Percentiles rank a stretch among this genome's conserved stretches.
These are phyloP conservation scores for Maccullochella peelii DNA, from an alignment of 2,113 vertebrate species.

Conservation along the genomic window DNA sequence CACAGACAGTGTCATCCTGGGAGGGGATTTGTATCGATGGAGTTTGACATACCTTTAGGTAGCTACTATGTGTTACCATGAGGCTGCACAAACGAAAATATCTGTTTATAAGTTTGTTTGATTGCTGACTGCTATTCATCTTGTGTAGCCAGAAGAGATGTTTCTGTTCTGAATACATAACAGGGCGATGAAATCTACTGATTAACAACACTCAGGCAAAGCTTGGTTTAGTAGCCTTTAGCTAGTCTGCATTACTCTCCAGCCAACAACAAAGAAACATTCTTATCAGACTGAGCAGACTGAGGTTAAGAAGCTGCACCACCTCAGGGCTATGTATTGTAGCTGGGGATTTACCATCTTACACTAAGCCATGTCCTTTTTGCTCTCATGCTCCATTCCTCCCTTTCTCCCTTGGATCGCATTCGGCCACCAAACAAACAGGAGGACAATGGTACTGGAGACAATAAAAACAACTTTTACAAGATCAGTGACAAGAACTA, in stretches of 20 bases:
- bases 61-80: slow-evolving; percentile 14
- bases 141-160: slow-evolving; percentile 9
- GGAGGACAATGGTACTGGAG: slow-evolving; percentile 46
- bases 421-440: slow-evolving; percentile 58
- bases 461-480: slow-evolving; percentile 46
- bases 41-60: slow-evolving; percentile 28
- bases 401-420: slow-evolving; percentile 50
- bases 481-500: slow-evolving; percentile 55
- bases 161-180: slow-evolving; percentile 50
- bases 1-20: slow-evolving; percentile 68
- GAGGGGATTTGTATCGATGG: slow-evolving; percentile 48
- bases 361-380: slow-evolving; percentile 72
- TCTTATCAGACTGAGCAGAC: slow-evolving; percentile 80
- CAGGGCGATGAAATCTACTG: slow-evolving; percentile 65
- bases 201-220: slow-evolving; percentile 63
- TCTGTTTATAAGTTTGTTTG: slow-evolving; percentile 33
- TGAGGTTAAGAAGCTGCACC: slow-evolving; percentile 76
- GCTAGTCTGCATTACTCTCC: slow-evolving; percentile 66
- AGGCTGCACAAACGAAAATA: slow-evolving; percentile 16
- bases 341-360: slow-evolving; percentile 75
- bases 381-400: slow-evolving; percentile 44
- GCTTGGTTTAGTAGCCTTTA: slow-evolving; percentile 71
- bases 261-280: slow-evolving; percentile 72
- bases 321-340: slow-evolving; percentile 78
- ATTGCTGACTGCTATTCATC: slow-evolving; percentile 32